Base-by-base conservation (phyloP, 2,113 vertebrate genomes). In the Corythoichthys haematopterus region DNA sequence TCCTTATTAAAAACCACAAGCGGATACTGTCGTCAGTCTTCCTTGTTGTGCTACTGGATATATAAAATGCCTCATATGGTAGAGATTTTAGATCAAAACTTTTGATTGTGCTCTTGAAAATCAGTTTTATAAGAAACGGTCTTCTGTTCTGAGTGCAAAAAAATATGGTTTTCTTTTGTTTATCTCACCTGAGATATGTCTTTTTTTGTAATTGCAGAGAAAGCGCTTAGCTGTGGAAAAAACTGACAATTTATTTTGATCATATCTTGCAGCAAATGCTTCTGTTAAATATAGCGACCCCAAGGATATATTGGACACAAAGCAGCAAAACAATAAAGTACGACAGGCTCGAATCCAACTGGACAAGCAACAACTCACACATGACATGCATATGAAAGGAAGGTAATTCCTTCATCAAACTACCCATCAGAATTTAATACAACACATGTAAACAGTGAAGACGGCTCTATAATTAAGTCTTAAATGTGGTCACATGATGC, bases 131-230 rank as follows among this genome's bases (percentile, higher is more conserved):
- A 75, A 77, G 72, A 72, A 65, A 47, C 43, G 0, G 60, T 74
- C 62, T 70, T 74, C 75, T 51, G 43, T 69, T 78, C 68, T 3
- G 10, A 1, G 0, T 74, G 77, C 77, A 83, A 80, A 74, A 85
- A 87, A 83, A 28, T 81, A 85, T 87, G 85, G 75, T 79, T 87
- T 85, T 82, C 79, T 80, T 85, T 84, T 82, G 80, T 84, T 82
- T 81, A 80, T 86, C 78, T 82, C 58, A 62, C 77, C 63, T 80
- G 73, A 81, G 80, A 84, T 84, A 79, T 53, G 75, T 68, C 63
- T 82, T 84, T 78, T 88, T 70, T 83, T 72, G 77, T 82, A 76
- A 72, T 50, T 64, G 62, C 45, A 33, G 45, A 51, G 57, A 80
- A 36, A 58, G 78, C 56, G 68, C 50, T 70, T 50, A 66, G 43